Evolutionary conservation across 2,888 invertebrate genomes (phyloP), one percentile per base, ranked within the genome.

Genomic region (Agriopis leucophaearia): DNA sequence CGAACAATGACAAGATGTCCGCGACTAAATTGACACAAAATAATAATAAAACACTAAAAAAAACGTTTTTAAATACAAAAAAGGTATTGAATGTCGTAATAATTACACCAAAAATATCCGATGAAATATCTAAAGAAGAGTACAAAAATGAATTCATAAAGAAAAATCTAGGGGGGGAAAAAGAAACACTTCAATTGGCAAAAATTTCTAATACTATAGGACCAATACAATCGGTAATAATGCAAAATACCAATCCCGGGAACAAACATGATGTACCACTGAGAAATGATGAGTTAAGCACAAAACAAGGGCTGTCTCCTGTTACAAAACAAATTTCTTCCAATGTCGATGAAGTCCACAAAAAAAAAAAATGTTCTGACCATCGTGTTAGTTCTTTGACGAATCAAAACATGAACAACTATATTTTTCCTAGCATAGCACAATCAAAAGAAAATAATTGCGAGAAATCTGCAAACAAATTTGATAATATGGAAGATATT

Each of bases 71-170:
- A 9, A 4, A 13, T 36, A n/a, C 18, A 10, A 27, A 64, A 61
- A 40, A 64, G 8, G 38, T 63, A 27, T 16, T 52, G 0, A 56
- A 62, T 16, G 40, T 50, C 55, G 15, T 50, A 42, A 15, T 57
- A 44, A 58, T 18, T 13, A 36, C 44, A n/a, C n/a, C 6, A 44
- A 44, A 55, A 12, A 50, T 44, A 10, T 44, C 16, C 10, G 15
- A 45, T 16, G 15, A 42, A 18, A 54, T 50, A 8, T 40, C 50
- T 2, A 10, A 44, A 4, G 13, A 6, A 40, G 2, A 13, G 3
- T 9, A 40, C 8, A n/a, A 13, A 18, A 55, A 40, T 3, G 50
- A 54, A 40, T 27, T 16, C 42, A n/a, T 10, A 6, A 65, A 40
- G 18, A 64, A 60, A 8, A 36, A 15, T 36, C 0, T 4, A 7